These are phyloP conservation scores for Mythimna ferrago DNA, from an alignment of 2,888 invertebrate genomes.

Conservation along the genomic window DNA sequence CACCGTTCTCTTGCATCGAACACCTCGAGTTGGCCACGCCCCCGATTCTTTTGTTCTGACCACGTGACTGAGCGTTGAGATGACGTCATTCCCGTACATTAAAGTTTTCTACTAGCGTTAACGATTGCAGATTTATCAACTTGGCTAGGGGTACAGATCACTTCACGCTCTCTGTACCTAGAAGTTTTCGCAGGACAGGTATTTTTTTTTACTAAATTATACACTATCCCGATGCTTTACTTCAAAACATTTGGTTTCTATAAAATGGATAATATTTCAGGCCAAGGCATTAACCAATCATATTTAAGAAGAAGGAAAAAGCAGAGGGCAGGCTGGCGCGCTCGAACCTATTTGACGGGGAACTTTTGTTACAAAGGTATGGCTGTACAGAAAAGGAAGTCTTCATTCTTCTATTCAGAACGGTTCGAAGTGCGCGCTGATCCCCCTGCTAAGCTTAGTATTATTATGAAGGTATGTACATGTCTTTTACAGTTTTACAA, in stretches of 20 bases:
- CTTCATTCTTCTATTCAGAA: conserved; percentile 79
- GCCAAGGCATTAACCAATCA: conserved; percentile 71
- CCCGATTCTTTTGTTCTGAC: no score
- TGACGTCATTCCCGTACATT: no score
- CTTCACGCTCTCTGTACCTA: not conserved
- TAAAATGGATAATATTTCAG: conserved; percentile 64
- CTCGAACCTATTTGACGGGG: conserved; percentile 76
- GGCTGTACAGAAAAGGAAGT: conserved; percentile 57
- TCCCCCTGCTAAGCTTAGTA: conserved; percentile 48
- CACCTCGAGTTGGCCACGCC: no score
- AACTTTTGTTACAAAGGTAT: conserved; percentile 75
- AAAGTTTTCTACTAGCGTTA: no score
- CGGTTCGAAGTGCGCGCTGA: conserved; percentile 74
- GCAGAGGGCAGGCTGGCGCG: conserved; percentile 78
- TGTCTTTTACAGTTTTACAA: not conserved
- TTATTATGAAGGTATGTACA: conserved; percentile 70
- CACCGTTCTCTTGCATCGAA: no score
- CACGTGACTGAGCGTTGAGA: no score
- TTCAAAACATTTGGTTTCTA: not conserved
- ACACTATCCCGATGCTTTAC: not conserved
- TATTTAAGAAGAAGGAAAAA: conserved; percentile 70
- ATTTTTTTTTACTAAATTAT: no score
- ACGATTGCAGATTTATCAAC: no score
- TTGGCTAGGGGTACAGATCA: not conserved
- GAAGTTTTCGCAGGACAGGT: not conserved